Percentiles rank a stretch among this genome's conserved stretches.
These are phyloP conservation scores for Atherix ibis DNA, from an alignment of 2,888 invertebrate species.

Conservation along the genomic window DNA sequence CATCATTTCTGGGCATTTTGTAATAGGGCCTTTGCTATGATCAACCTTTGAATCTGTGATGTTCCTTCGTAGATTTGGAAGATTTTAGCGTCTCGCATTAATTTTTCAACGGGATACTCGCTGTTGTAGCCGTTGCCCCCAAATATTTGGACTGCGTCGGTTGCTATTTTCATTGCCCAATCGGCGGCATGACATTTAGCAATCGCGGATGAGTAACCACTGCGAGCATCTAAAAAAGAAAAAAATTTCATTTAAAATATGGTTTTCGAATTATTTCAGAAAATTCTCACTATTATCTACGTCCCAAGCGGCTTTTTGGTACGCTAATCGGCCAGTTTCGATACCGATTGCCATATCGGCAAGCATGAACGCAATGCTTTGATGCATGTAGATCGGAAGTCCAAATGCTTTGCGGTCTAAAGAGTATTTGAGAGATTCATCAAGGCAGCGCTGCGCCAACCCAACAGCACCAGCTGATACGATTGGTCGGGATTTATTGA, in stretches of 20 bases:
- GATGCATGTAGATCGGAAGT: conserved; percentile 61
- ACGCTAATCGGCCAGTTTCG: conserved; percentile 73
- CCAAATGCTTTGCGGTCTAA: conserved; percentile 90
- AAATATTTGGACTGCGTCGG: conserved; percentile 91
- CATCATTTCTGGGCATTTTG: conserved; percentile 30
- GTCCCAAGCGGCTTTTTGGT: conserved; percentile 79
- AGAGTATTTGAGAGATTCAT: conserved; percentile 86
- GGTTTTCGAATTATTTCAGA: background rate
- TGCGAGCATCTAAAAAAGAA: conserved; percentile 42
- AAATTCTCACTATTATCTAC: conserved; percentile 52
- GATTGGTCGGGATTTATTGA: conserved; percentile 85
- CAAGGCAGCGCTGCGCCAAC: conserved; percentile 73
- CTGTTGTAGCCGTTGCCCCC: conserved; percentile 93
- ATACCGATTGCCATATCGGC: conserved; percentile 92
- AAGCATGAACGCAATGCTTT: conserved; percentile 86
- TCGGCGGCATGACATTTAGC: conserved; percentile 92
- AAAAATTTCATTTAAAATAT: background rate
- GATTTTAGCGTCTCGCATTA: conserved; percentile 99
- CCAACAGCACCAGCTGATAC: conserved; percentile 87
- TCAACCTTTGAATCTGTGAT: conserved; percentile 88
- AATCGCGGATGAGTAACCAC: conserved; percentile 80
- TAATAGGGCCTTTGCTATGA: conserved; percentile 64
- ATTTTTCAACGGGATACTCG: conserved; percentile 95
- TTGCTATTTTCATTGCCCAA: conserved; percentile 82
- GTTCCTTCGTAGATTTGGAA: conserved; percentile 98